A percentile compares a stretch with the other conserved stretches of the same genome.
phyloP scores from a whole-genome alignment of 1,140 invertebrate species.

The Drosophila arawakana region DNA sequence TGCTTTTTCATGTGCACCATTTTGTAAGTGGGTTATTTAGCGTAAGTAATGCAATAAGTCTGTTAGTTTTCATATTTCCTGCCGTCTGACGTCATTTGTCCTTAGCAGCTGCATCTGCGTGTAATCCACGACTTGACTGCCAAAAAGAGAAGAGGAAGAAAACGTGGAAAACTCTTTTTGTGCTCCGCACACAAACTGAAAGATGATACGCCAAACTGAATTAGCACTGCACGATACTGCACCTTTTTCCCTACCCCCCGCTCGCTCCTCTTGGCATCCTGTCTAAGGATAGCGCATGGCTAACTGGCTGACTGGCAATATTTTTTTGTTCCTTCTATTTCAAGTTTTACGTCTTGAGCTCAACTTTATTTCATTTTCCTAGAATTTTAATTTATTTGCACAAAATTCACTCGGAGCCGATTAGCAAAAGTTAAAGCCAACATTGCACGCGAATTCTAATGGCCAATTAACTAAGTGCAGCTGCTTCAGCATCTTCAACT shows the following conservation, averaged over 20 bases:
- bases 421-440: conserved; percentile 44
- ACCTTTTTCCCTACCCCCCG: neutral
- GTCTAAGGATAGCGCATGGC: conserved; percentile 4
- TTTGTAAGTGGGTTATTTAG: conserved; percentile 82
- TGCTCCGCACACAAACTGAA: conserved; percentile 35
- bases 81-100: conserved; percentile 16
- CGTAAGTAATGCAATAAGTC: conserved; percentile 82
- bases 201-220: conserved; percentile 71
- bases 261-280: neutral
- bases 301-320: conserved; percentile 17
- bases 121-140: conserved; percentile 52
- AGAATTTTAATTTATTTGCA: conserved; percentile 53
- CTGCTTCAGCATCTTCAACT: conserved; percentile 23
- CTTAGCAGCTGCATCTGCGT: conserved; percentile 47
- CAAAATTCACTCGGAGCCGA: conserved; percentile 20
- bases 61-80: conserved; percentile 74
- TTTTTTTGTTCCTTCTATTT: neutral
- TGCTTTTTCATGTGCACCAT: conserved; percentile 45
- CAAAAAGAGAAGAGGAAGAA: conserved; percentile 16
- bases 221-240: conserved; percentile 54
- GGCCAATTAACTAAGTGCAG: conserved; percentile 55
- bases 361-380: conserved; percentile 37
- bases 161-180: conserved; percentile 40
- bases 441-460: conserved; percentile 42
- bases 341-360: conserved; percentile 9